Conservation (phyloP, 2,888 invertebrate genomes). For the Drosophila antonietae region DNA sequence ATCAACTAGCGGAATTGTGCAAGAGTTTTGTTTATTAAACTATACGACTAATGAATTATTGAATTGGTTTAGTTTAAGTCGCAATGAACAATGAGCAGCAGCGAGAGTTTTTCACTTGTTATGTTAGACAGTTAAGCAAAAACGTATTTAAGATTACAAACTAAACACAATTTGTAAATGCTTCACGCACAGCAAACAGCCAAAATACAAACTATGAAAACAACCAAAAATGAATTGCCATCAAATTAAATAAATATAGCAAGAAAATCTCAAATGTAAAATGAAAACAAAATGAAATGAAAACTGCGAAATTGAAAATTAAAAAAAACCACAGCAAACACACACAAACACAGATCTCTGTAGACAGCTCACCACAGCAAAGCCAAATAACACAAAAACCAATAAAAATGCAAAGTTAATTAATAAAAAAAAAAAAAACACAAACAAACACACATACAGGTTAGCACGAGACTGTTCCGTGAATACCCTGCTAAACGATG, state of each 20-base stretch:
- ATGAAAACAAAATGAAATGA: slow-evolving; percentile 10
- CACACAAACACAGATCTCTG: slow-evolving; percentile 12
- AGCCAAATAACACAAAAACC: slow-evolving; percentile 42
- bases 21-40: slow-evolving; percentile 57
- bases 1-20: slow-evolving; percentile 76
- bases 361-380: slow-evolving; percentile 29
- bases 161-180: slow-evolving; percentile 66
- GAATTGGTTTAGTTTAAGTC: slow-evolving; percentile 61
- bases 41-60: slow-evolving; percentile 28
- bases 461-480: background rate
- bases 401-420: slow-evolving; percentile 75
- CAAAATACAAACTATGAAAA: slow-evolving; percentile 10
- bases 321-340: slow-evolving; percentile 15
- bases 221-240: slow-evolving; percentile 4
- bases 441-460: background rate
- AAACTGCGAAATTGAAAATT: slow-evolving; percentile 7
- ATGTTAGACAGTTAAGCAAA: slow-evolving; percentile 63
- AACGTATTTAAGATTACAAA: slow-evolving; percentile 48
- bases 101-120: slow-evolving; percentile 67
- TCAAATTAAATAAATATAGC: background rate
- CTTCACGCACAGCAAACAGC: slow-evolving; percentile 48
- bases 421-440: slow-evolving; percentile 38
- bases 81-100: slow-evolving; percentile 44
- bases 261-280: slow-evolving; percentile 29
- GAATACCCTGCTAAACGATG: background rate